These are phyloP conservation scores for Enteromius anoplus DNA, from an alignment of 2,797 vertebrate species.

Conservation along the genomic window DNA sequence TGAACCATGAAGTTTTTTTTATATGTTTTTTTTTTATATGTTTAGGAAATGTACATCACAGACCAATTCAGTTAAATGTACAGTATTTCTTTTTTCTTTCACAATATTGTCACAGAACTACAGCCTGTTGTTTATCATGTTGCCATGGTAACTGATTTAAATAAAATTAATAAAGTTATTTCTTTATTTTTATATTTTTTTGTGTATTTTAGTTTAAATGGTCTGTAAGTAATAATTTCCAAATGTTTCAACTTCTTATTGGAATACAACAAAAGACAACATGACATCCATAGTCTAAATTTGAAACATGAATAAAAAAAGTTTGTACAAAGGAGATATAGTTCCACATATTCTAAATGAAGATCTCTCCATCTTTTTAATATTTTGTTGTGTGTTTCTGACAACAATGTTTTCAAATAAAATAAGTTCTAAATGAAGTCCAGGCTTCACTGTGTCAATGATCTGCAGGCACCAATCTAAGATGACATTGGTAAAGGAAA, in stretches of 20 bases:
- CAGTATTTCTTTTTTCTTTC: neutral
- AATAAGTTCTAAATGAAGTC: constrained; percentile 3
- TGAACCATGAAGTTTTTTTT: neutral
- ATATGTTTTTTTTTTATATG: neutral
- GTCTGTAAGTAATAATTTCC: neutral
- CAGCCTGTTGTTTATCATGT: neutral
- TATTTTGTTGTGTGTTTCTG: neutral
- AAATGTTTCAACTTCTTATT: neutral
- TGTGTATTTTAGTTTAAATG: neutral
- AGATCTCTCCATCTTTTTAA: neutral
- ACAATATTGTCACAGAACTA: neutral
- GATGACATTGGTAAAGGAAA: neutral
- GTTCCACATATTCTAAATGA: neutral
- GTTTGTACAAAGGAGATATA: neutral
- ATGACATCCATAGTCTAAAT: neutral
- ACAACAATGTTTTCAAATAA: neutral
- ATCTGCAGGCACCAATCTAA: neutral
- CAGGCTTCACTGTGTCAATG: neutral
- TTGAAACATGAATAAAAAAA: neutral
- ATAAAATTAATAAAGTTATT: neutral
- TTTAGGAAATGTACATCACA: neutral
- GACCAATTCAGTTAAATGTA: neutral
- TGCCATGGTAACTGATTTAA: neutral
- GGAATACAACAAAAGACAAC: neutral
- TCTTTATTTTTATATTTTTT: neutral